Conservation (phyloP, 2,797 vertebrate species). For the Adelosebastes latens region DNA sequence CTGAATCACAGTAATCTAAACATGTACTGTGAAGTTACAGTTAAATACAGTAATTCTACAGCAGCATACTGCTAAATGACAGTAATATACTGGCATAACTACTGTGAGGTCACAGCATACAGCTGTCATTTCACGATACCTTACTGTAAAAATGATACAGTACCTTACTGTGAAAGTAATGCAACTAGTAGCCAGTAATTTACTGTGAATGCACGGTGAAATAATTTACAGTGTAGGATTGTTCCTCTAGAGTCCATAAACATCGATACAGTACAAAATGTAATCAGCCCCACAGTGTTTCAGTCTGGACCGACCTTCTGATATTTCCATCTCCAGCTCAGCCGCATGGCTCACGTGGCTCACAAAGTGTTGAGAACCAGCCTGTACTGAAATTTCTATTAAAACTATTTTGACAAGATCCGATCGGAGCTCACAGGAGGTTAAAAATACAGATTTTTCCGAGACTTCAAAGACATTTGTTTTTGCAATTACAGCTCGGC, state of each 20-base stretch:
- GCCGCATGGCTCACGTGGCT: too few relatives aligned
- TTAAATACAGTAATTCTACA: too few relatives aligned
- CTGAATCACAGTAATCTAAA: too few relatives aligned
- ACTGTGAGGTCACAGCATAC: too few relatives aligned
- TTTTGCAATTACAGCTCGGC: constrained; percentile 24
- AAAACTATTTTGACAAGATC: not conserved
- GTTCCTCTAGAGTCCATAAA: not conserved
- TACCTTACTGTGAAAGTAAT: too few relatives aligned
- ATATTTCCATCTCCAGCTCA: not conserved
- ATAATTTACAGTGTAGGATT: not conserved
- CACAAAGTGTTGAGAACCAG: not conserved
- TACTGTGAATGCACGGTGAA: too few relatives aligned
- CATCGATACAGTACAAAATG: not conserved
- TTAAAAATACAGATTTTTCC: constrained; percentile 35
- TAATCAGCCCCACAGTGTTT: not conserved
- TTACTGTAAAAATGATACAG: too few relatives aligned
- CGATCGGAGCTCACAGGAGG: not conserved
- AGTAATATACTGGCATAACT: too few relatives aligned
- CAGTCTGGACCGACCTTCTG: not conserved
- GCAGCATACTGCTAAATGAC: too few relatives aligned
- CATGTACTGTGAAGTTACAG: too few relatives aligned
- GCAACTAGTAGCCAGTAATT: too few relatives aligned
- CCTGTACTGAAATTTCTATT: not conserved
- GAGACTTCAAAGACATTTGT: constrained; percentile 40
- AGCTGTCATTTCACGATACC: too few relatives aligned